Evolutionary conservation across 2,888 invertebrate genomes (phyloP).

Genomic region (Pterostichus madidus): DNA sequence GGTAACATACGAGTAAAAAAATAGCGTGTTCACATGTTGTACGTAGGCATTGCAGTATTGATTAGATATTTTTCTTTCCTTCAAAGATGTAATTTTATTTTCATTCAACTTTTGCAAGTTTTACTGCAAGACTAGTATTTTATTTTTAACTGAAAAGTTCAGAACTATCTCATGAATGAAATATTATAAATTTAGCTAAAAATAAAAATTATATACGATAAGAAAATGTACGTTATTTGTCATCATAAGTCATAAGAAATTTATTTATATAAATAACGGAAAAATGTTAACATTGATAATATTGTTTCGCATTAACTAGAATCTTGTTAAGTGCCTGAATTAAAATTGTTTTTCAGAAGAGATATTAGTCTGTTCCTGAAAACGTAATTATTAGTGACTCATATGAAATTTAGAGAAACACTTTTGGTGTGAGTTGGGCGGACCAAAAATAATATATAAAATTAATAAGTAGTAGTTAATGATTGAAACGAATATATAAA

Average conservation of each 20-base stretch:
- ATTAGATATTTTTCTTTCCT: neutral
- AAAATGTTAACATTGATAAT: conserved; percentile 2
- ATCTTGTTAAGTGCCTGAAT: neutral
- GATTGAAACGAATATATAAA: too few relatives aligned
- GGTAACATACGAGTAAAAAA: too few relatives aligned
- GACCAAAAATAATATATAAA: too few relatives aligned
- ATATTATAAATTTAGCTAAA: neutral
- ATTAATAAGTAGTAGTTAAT: too few relatives aligned
- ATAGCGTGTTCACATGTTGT: neutral
- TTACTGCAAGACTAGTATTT: neutral
- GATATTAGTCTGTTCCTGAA: conserved; percentile 1
- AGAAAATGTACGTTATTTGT: conserved; percentile 6
- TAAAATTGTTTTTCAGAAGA: conserved; percentile 18
- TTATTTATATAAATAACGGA: conserved; percentile 17
- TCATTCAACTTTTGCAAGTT: conserved; percentile 11
- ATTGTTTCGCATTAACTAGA: neutral
- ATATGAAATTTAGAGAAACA: neutral
- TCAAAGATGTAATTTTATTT: neutral
- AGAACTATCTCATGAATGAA: conserved; percentile 4
- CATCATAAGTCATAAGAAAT: neutral
- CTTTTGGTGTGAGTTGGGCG: too few relatives aligned
- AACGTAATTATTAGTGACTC: conserved; percentile 5
- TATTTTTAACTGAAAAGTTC: too few relatives aligned
- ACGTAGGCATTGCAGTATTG: neutral
- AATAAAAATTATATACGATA: neutral